Evolutionary conservation across 2,888 invertebrate species (phyloP).

Genomic region (Amphimallon solstitiale): DNA sequence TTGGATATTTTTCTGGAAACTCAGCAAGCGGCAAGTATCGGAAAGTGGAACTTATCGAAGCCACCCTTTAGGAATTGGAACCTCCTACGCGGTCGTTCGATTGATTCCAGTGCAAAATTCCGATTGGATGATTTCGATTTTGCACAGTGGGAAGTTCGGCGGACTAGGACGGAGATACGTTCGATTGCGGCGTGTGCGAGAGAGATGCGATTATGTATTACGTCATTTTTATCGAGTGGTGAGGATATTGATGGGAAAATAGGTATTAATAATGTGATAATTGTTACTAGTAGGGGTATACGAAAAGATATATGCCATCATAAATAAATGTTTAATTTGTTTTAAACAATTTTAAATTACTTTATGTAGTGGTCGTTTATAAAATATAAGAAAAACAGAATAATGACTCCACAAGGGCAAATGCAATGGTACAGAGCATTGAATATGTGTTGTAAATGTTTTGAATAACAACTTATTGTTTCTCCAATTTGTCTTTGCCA

Average conservation of each 20-base stretch:
- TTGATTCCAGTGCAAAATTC: constrained; percentile 39
- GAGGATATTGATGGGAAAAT: constrained; percentile 20
- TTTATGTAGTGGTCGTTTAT: no score
- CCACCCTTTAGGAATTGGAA: constrained; percentile 17
- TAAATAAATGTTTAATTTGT: no score
- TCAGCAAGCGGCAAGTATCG: constrained; percentile 11
- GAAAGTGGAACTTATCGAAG: constrained; percentile 27
- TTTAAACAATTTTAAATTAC: no score
- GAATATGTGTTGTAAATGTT: no score
- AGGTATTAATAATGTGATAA: not conserved
- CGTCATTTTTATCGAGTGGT: constrained; percentile 18
- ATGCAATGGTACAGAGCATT: no score
- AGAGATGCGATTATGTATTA: not conserved
- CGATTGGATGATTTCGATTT: constrained; percentile 40
- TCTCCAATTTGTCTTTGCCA: no score
- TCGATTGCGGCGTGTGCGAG: not conserved
- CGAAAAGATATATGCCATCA: no score
- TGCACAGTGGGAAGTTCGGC: constrained; percentile 1
- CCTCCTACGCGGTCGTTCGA: constrained; percentile 29
- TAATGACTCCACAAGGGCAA: no score
- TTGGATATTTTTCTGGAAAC: constrained; percentile 21
- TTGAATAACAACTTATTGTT: no score
- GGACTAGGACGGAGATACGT: not conserved
- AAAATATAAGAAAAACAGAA: no score
- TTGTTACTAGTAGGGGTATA: not conserved